phyloP scores from a whole-genome alignment of 1,140 invertebrate species.

The Forficula auricularia region DNA sequence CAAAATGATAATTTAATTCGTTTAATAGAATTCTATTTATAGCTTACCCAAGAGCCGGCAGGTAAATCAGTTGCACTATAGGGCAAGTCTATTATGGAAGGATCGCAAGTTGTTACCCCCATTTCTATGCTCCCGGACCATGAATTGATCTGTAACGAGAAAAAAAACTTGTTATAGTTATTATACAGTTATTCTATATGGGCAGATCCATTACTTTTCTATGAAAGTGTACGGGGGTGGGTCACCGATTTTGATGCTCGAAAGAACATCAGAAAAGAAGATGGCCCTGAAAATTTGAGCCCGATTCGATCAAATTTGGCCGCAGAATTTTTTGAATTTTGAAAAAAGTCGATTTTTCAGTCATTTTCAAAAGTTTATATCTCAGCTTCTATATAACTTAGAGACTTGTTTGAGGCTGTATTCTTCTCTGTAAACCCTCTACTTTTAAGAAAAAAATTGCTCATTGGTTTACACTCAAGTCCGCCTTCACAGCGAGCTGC shows the following conservation, averaged over 20 bases:
- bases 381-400: no score
- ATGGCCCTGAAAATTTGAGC: neutral
- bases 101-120: slow-evolving; percentile 71
- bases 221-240: no score
- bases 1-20: slow-evolving; percentile 9
- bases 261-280: no score
- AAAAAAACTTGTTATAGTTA: slow-evolving; percentile 4
- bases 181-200: neutral
- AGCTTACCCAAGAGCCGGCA: slow-evolving; percentile 64
- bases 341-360: no score
- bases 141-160: slow-evolving; percentile 44
- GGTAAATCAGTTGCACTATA: slow-evolving; percentile 67
- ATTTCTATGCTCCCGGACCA: slow-evolving; percentile 89
- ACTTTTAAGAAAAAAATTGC: no score
- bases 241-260: no score
- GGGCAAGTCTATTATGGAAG: slow-evolving; percentile 59
- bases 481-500: no score
- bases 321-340: neutral
- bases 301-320: neutral
- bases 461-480: no score
- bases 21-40: slow-evolving; percentile 7
- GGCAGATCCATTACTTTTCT: neutral
- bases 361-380: no score
- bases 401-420: no score
- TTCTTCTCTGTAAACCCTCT: no score